A percentile compares a stretch with the other conserved stretches of the same genome.
Evolutionary conservation across 2,888 invertebrate species (phyloP).

Genomic region (Pristionchus exspectatus): DNA sequence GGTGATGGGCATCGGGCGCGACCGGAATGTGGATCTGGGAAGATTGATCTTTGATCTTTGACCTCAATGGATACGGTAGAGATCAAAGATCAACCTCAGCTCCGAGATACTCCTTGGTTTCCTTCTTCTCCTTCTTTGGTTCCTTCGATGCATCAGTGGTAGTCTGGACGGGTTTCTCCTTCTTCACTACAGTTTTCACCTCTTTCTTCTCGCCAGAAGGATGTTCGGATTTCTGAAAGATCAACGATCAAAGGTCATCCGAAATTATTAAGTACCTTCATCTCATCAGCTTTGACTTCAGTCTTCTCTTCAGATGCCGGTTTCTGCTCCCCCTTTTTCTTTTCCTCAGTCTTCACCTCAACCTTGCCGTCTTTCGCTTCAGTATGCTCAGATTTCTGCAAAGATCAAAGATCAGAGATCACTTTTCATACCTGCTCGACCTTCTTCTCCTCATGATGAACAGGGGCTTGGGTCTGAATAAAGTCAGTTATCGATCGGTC

Average conservation of each 20-base stretch:
- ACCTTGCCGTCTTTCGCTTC: not conserved
- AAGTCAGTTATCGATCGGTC: not conserved
- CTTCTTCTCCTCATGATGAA: not conserved
- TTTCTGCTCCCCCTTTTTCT: not conserved
- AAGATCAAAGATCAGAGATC: conserved; percentile 13
- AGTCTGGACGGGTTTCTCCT: not conserved
- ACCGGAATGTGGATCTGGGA: not conserved
- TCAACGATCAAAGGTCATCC: not conserved
- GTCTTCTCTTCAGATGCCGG: not conserved
- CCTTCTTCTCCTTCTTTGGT: not conserved
- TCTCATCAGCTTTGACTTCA: not conserved
- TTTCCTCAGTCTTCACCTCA: not conserved
- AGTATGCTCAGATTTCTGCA: not conserved
- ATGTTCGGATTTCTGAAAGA: too few species aligned
- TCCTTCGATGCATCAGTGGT: not conserved
- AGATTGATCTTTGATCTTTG: not conserved
- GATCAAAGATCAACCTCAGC: conserved; percentile 9
- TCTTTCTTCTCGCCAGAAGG: not conserved
- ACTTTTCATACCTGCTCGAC: not conserved
- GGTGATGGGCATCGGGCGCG: not conserved
- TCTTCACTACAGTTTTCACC: not conserved
- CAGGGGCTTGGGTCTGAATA: not conserved
- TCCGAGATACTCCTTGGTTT: not conserved
- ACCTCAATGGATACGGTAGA: not conserved
- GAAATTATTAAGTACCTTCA: not conserved